Base-by-base conservation (phyloP, 2,888 invertebrate species). In the Maniola hyperantus region DNA sequence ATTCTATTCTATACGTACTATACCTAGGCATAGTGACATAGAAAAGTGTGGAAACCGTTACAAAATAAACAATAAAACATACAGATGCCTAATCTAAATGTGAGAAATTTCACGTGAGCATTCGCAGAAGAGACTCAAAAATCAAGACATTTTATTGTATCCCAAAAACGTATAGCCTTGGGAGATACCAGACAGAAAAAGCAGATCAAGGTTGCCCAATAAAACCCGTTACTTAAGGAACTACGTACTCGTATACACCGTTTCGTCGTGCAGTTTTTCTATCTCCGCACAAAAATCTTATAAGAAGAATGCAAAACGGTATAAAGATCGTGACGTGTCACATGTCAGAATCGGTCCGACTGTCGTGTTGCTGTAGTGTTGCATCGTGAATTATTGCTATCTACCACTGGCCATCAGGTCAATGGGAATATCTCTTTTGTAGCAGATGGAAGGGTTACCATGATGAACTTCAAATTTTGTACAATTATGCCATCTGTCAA, bases 321-420 rank as follows among this genome's bases (percentile, higher is more conserved):
- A 68, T 62, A 68, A 59, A 57, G 63, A 65, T 71, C 71, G 71
- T 71, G 71, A 71, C 64, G 66, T 70, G 66, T 71, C 71, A 71
- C 48, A 44, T 61, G 64, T 68, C 64, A 62, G 64, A 67, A 62
- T 39, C 62, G 67, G 67, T 66, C 71, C 50, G 57, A 65, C 57
- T 69, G 67, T 65, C 67, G 44, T 54, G 62, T 39, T 11, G 18
- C 57, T 20, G 57, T 65, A 34, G 62, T 64, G 55, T 65, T 64
- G 65, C 68, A 48, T 71, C 71, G 66, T 66, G 71, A 66, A 66
- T 67, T 63, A 63, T 63, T 71, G 53, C 59, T 71, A 71, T 71
- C 70, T 69, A 18, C 64, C 48, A 65, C 48, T 53, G 66, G 61
- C 64, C 66, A 71, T 71, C 64, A 39, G 69, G 68, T 71, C 68